Evolutionary conservation across 2,797 vertebrate species (phyloP), one percentile per base, ranked within the genome.

Genomic region (Propithecus deckenii): DNA sequence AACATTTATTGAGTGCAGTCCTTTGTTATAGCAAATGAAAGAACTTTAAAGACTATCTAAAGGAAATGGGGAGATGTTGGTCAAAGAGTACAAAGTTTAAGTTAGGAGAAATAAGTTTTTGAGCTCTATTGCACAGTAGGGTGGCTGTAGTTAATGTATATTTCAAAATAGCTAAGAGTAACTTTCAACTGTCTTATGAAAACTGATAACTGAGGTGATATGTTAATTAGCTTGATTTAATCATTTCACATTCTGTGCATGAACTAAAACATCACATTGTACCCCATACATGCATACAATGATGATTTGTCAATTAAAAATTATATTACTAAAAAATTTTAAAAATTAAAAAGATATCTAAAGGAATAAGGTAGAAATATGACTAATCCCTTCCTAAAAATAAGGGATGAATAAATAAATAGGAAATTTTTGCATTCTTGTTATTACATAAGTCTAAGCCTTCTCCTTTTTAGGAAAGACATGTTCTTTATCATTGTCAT

Each of bases 351-450:
- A 92, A 28, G 65, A 32, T 55, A 76, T 79, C 83, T 78, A 86
- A 91, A 88, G 25, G 30, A 67, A 25, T 88, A 52, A 69, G 41
- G 61, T 65, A 75, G 9, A 86, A 85, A 61, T 78, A 55, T 11
- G 14, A 79, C 61, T 78, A 57, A 86, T 86, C 17, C 61, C 89
- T 97, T 65, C 35, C 67, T 89, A 63, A 94, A 71, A 78, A 50
- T 69, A 50, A 91, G 38, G 11, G 12, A 50, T 79, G 50, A 91
- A 25, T 88, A 80, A 86, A 74, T 75, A 15, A 46, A 72, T 17
- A 90, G n/a, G 17, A 80, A 67, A 50, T 30, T 35, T 89, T 91
- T 76, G 7, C 30, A 52, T 78, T 92, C 43, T 84, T 76, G n/a
- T 71, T 63, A 88, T 95, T 61, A 61, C 20, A 13, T 46, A 74